Evolutionary conservation across 2,888 invertebrate genomes (phyloP), one percentile per base, ranked within the genome.

Genomic region (Camptogramma bilineatum): DNA sequence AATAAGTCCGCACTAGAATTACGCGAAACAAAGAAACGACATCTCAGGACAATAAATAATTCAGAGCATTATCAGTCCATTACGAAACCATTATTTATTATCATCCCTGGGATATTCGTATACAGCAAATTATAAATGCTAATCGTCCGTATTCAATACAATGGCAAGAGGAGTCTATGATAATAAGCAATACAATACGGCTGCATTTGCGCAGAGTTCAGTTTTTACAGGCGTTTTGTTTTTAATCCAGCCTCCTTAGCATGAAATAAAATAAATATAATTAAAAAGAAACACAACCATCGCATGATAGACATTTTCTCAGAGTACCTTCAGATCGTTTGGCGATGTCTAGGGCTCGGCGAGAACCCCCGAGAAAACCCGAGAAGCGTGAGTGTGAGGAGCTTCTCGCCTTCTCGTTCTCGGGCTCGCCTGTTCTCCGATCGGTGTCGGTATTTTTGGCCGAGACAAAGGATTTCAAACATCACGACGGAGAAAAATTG

Each of bases 111-210:
- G 56, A 58, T 60, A 48, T 47, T 57, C 53, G 50, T 46, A 66
- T 70, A 52, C 34, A 62, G 47, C 56, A 63, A 65, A 71, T 69
- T 71, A 73, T 60, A 71, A 69, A 73, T 73, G 69, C 68, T 71
- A 73, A 73, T 72, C 62, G 55, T 55, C 55, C 56, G 60, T 63
- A 66, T 68, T 64, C 67, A 62, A 73, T 71, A 73, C 68, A 70
- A 68, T 66, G 60, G 65, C 53, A 71, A 76, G 77, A 78, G 72
- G 77, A 78, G 63, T 57, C 71, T 78, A 81, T 82, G 80, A 77
- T 81, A 82, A 82, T 81, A 77, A 77, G 78, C 68, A 56, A 61
- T 47, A 62, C 62, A 86, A 84, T 84, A 81, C 78, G 46, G 31
- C 24, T 13, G 19, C 44, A 24, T 59, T 60, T 9, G 52, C 42